Conservation (phyloP, 2,113 vertebrate genomes). For the Tricholaema leucomelas region DNA sequence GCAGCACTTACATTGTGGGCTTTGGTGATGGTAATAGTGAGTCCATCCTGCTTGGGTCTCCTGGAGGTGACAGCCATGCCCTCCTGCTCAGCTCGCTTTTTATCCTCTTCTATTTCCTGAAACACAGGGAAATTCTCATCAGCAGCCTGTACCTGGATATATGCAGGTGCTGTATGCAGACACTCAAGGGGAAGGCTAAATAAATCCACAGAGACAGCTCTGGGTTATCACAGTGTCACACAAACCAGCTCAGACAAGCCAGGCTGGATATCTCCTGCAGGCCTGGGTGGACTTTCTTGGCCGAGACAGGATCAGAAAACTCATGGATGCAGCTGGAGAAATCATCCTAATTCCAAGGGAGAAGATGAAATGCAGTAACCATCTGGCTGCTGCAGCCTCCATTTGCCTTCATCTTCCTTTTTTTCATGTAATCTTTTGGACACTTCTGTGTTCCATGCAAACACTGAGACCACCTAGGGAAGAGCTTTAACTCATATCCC, state of each 20-base stretch:
- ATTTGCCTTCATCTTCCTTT: not conserved
- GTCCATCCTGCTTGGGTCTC: slow-evolving; percentile 84
- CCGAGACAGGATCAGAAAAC: not conserved
- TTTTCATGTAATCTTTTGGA: not conserved
- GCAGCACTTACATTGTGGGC: slow-evolving; percentile 82
- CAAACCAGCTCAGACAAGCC: not conserved
- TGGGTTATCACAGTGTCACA: not conserved
- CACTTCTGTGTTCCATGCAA: not conserved
- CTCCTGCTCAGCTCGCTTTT: slow-evolving; percentile 88
- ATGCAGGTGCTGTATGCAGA: not conserved
- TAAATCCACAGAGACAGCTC: not conserved
- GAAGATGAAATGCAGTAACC: not conserved
- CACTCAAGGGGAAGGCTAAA: not conserved
- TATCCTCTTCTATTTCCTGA: slow-evolving; percentile 97
- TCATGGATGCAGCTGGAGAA: not conserved
- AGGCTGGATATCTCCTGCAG: not conserved
- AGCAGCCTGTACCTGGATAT: not conserved
- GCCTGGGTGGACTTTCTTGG: not conserved
- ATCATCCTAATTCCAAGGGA: not conserved
- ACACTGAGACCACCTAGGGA: not conserved
- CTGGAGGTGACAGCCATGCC: slow-evolving; percentile 85
- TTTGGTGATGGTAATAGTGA: slow-evolving; percentile 95
- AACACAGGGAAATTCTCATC: not conserved
- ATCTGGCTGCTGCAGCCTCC: not conserved
- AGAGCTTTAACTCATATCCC: not conserved